Evolutionary conservation across 2,113 vertebrate genomes (phyloP), one percentile per base, ranked within the genome.

Genomic region (Nesogale talazaci): DNA sequence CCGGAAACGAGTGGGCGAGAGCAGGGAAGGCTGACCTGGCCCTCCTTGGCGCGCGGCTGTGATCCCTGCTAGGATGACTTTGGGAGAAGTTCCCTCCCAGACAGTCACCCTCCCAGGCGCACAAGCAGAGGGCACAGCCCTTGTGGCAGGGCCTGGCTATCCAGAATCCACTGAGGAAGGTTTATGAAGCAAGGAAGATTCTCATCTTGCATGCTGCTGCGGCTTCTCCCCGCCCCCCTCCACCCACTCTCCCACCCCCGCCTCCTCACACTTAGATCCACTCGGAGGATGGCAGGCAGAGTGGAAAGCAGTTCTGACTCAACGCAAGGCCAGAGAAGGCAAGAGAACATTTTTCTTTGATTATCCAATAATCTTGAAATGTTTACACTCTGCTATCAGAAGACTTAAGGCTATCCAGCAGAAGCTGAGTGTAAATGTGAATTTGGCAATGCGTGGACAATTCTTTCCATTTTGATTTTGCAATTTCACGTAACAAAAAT

Each of bases 1-100:
- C 91, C 40, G 17, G 80, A 90, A 89, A 91, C 31, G 78, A 94
- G 90, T 75, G 77, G 70, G 76, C 86, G 76, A 89, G 52, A 40
- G 76, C 38, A n/a, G 9, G 77, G 75, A 38, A 57, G 67, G 74
- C 69, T 80, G 91, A 65, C 86, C 46, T 17, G 0, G 86, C 76
- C 70, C 63, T 65, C 69, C 92, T 57, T 12, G 42, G 38, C 74
- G 74, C 83, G 46, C 2, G 3, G 67, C 77, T 7, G 3, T 40
- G 75, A 75, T 38, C 63, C 52, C 61, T 7, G 27, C 57, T 86
- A 90, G 63, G 15, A 59, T 72, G 74, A 80, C 83, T 86, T 79
- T n/a, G 67, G 70, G 74, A 67, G 85, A 40, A 36, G 72, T 52
- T 86, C 38, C 29, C 90, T 83, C 15, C 23, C 9, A 2, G 46